These are phyloP conservation scores for Syncerus caffer DNA, from an alignment of 2,797 vertebrate species.

Conservation along the genomic window DNA sequence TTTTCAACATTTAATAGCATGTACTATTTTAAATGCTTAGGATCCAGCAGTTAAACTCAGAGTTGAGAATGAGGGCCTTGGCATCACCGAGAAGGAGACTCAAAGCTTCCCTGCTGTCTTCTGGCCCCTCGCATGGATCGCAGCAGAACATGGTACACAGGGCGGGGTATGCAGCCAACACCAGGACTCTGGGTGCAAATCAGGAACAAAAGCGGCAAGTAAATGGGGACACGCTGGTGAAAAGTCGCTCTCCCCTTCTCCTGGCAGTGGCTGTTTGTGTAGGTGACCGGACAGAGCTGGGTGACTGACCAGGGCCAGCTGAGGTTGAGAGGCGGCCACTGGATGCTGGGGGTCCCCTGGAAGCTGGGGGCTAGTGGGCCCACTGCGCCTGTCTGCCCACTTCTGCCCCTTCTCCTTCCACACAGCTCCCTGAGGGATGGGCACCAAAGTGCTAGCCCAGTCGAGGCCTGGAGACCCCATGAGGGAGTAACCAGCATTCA, in stretches of 20 bases:
- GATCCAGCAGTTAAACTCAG: neutral
- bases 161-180: neutral
- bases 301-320: neutral
- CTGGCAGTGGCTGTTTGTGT: neutral
- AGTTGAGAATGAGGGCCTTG: neutral
- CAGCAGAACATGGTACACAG: fast-evolving
- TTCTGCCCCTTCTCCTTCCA: neutral
- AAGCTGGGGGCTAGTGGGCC: neutral
- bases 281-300: neutral
- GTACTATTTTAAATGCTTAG: neutral
- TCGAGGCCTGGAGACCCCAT: neutral
- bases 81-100: neutral
- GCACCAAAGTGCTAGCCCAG: neutral
- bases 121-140: neutral
- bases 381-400: neutral
- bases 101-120: neutral
- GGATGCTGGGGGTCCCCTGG: neutral
- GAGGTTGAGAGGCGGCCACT: neutral
- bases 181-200: neutral
- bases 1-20: neutral
- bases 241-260: neutral
- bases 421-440: neutral
- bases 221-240: neutral
- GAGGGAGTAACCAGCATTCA: neutral
- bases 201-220: neutral